phyloP scores from a whole-genome alignment of 2,888 invertebrate species.

The Acleris laterana region DNA sequence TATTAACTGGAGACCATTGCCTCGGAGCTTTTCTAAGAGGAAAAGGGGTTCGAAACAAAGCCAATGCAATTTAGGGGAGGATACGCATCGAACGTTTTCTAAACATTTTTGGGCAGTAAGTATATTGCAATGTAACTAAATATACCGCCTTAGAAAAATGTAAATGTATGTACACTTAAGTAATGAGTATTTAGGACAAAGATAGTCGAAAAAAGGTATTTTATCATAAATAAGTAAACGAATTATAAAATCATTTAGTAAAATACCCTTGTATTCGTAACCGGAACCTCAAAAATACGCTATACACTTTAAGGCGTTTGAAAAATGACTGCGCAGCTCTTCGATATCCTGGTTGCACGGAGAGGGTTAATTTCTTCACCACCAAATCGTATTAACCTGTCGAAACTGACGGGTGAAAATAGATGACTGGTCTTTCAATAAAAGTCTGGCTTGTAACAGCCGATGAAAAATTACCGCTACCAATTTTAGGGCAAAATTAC shows the following conservation, averaged over 20 bases:
- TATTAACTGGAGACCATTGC: slow-evolving; percentile 32
- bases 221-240: too few relatives aligned
- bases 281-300: slow-evolving; percentile 38
- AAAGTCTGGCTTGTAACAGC: slow-evolving; percentile 34
- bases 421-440: slow-evolving; percentile 45
- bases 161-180: too few relatives aligned
- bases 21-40: slow-evolving; percentile 28
- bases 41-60: slow-evolving; percentile 35
- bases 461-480: slow-evolving; percentile 36
- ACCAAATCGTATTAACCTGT: slow-evolving; percentile 48
- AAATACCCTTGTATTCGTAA: background rate
- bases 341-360: slow-evolving; percentile 41
- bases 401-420: slow-evolving; percentile 46
- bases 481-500: slow-evolving; percentile 23
- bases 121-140: too few relatives aligned
- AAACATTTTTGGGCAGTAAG: slow-evolving; percentile 20
- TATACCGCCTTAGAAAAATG: too few relatives aligned
- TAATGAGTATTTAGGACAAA: too few relatives aligned
- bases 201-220: too few relatives aligned
- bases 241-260: background rate
- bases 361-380: slow-evolving; percentile 49
- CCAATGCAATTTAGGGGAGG: slow-evolving; percentile 36
- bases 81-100: slow-evolving; percentile 27
- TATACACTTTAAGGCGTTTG: slow-evolving; percentile 41
- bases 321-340: slow-evolving; percentile 44